phyloP scores from a whole-genome alignment of 2,888 invertebrate species.

The Tetanocera ferruginea region DNA sequence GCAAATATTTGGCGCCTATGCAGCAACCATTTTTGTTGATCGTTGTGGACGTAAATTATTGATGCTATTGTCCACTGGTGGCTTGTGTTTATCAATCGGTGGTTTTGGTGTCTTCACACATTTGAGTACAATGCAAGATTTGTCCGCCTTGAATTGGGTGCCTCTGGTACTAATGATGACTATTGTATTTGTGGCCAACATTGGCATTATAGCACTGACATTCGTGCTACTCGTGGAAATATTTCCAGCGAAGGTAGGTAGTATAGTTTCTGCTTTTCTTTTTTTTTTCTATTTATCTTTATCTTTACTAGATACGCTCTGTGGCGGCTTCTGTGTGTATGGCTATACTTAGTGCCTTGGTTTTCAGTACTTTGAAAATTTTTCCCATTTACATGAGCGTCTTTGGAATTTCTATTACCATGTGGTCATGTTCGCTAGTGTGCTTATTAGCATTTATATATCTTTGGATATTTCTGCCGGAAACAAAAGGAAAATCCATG shows the following conservation, averaged over 20 bases:
- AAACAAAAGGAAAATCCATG: conserved; percentile 66
- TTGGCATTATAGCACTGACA: conserved; percentile 63
- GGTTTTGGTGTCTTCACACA: conserved; percentile 60
- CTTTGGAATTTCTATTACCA: conserved; percentile 58
- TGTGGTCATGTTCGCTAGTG: conserved; percentile 62
- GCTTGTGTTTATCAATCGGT: conserved; percentile 57
- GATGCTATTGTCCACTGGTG: conserved; percentile 60
- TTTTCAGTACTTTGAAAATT: conserved; percentile 60
- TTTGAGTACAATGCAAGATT: conserved; percentile 46
- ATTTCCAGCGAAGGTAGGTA: conserved; percentile 62
- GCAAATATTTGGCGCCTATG: conserved; percentile 63
- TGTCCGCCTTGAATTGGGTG: conserved; percentile 57
- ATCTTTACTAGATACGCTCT: conserved; percentile 59
- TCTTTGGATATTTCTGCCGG: conserved; percentile 58
- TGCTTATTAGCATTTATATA: conserved; percentile 59
- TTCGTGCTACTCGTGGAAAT: conserved; percentile 64
- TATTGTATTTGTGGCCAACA: conserved; percentile 59
- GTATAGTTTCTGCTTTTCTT: background rate
- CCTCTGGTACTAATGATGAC: conserved; percentile 62
- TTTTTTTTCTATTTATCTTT: background rate
- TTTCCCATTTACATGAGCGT: conserved; percentile 59
- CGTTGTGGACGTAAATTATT: conserved; percentile 62
- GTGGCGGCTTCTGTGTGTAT: conserved; percentile 58
- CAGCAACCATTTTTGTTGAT: conserved; percentile 62
- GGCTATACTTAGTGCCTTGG: conserved; percentile 54